Evolutionary conservation across 2,797 vertebrate genomes (phyloP).

Genomic region (Lophotriccus pileatus): DNA sequence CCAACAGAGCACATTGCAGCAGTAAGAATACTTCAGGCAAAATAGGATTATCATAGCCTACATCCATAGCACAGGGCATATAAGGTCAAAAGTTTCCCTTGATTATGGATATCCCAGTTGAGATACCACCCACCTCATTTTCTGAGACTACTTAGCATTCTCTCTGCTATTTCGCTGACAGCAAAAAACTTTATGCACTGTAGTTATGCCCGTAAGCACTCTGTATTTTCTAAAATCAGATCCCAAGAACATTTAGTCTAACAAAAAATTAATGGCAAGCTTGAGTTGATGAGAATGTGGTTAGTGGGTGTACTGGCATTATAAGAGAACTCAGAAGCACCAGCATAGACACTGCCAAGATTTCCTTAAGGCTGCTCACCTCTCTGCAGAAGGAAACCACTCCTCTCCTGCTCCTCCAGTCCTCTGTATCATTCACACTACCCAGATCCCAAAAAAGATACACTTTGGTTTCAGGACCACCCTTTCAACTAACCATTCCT

Average conservation of each 20-base stretch:
- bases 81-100: conserved; percentile 14
- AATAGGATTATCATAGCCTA: conserved; percentile 1
- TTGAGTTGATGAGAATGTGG: background rate
- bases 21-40: conserved; percentile 17
- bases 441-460: background rate
- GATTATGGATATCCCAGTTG: background rate
- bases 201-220: background rate
- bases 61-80: background rate
- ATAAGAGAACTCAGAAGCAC: background rate
- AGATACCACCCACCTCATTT: background rate
- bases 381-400: background rate
- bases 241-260: background rate
- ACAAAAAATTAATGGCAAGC: background rate
- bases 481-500: background rate
- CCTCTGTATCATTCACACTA: background rate
- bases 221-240: background rate
- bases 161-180: background rate
- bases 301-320: background rate
- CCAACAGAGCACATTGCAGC: background rate
- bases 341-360: background rate
- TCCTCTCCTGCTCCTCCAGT: background rate
- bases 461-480: background rate
- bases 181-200: background rate
- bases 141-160: background rate
- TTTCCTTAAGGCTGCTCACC: background rate